A percentile compares a stretch with the other conserved stretches of the same genome.
Evolutionary conservation across 2,797 vertebrate genomes (phyloP).

Genomic region (Glossophaga mutica): DNA sequence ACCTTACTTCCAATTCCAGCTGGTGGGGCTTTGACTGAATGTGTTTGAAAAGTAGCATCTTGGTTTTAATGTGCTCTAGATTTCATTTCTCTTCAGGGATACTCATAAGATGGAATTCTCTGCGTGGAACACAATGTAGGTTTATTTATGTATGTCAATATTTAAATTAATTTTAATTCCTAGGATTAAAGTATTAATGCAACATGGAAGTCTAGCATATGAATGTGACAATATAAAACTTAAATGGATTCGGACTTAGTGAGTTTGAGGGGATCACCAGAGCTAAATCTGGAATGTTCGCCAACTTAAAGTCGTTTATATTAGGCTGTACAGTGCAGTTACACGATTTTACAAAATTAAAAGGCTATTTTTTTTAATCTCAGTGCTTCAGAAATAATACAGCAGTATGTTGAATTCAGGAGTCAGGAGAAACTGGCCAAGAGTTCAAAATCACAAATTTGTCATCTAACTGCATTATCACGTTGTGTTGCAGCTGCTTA

Average conservation of each 20-base stretch:
- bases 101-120: neutral
- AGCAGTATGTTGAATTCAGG: neutral
- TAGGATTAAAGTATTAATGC: neutral
- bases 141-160: constrained; percentile 38
- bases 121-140: neutral
- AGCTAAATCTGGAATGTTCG: neutral
- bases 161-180: constrained; percentile 45
- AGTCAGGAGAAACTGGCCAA: neutral
- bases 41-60: neutral
- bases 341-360: neutral
- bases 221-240: neutral
- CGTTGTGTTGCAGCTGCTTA: neutral
- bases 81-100: constrained; percentile 1
- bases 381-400: neutral
- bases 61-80: neutral
- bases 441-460: constrained; percentile 8
- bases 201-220: constrained; percentile 17
- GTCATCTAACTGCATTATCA: neutral
- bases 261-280: neutral
- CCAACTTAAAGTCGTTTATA: neutral
- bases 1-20: neutral
- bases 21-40: neutral
- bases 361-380: neutral
- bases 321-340: neutral
- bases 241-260: neutral